These are phyloP conservation scores for Goniozus legneri DNA, from an alignment of 1,140 invertebrate genomes.

Conservation along the genomic window DNA sequence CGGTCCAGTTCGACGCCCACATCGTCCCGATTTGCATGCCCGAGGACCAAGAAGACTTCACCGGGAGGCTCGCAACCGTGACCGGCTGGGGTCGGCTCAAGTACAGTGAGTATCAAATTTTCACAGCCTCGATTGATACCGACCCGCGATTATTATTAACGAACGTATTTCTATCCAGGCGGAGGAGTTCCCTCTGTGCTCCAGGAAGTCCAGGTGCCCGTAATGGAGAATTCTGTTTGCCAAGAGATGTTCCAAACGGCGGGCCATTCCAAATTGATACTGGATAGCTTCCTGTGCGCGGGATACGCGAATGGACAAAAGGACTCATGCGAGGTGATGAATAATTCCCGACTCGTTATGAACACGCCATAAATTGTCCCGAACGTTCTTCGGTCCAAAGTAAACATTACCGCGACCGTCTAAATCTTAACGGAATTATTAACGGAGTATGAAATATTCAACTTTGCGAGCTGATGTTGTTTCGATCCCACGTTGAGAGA, in stretches of 20 bases:
- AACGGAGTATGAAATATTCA: too few species aligned
- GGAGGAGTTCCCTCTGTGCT: slow-evolving; percentile 84
- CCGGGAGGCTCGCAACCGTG: slow-evolving; percentile 78
- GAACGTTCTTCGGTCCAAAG: too few species aligned
- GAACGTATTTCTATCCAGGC: slow-evolving; percentile 54
- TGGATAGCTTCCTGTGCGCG: slow-evolving; percentile 88
- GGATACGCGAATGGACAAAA: slow-evolving; percentile 89
- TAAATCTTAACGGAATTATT: too few species aligned
- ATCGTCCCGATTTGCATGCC: slow-evolving; percentile 93
- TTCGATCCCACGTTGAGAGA: too few species aligned
- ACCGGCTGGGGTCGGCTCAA: slow-evolving; percentile 72
- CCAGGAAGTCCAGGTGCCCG: slow-evolving; percentile 88
- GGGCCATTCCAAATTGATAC: slow-evolving; percentile 82
- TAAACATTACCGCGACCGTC: too few species aligned
- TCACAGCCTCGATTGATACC: background rate
- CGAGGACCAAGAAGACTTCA: slow-evolving; percentile 74
- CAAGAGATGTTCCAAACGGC: slow-evolving; percentile 92
- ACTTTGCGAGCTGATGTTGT: too few species aligned
- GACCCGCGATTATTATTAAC: background rate
- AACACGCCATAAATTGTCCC: too few species aligned
- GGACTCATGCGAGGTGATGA: slow-evolving; percentile 87
- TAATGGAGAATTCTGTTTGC: slow-evolving; percentile 86
- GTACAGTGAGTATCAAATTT: slow-evolving; percentile 53
- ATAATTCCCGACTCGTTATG: too few species aligned
- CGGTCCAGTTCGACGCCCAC: slow-evolving; percentile 80